Evolutionary conservation across 2,797 vertebrate species (phyloP), one percentile per base, ranked within the genome.

Genomic region (Zalophus californianus): DNA sequence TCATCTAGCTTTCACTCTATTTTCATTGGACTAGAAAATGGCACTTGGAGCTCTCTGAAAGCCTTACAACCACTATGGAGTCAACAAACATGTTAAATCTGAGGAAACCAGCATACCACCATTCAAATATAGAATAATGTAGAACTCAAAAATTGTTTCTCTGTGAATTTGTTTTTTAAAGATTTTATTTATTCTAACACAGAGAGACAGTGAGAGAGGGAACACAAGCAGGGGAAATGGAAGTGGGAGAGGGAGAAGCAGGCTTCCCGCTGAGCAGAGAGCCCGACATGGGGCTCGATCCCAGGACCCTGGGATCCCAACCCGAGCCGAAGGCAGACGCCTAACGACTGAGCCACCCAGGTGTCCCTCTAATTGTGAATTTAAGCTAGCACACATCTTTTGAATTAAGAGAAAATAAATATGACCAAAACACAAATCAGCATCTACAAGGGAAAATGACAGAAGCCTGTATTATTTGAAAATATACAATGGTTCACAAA

Each of bases 61-160:
- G 21, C 2, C 38, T 75, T 32, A 66, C 11, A 78, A 79, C 14
- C 70, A 75, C n/a, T 77, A 86, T 3, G 7, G 29, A 86, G 29
- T 68, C 38, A 90, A 96, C 11, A 93, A 80, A 92, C 18, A 90
- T 23, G 25, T 62, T 66, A 78, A 84, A 86, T 90, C 84, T 95
- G 21, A 94, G 11, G 18, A 91, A 90, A 91, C 1, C 48, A 93
- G 38, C 64, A 29, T n/a, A 88, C 21, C 41, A 96, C 48, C 23
- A 96, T 41, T 5, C 64, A 93, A 83, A 60, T 38, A 93, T 7
- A 88, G 14, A 90, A 84, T 86, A 85, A 90, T 52, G 21, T 2
- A 91, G n/a, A 94, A n/a, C 32, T 90, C n/a, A 92, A 95, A 82
- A 80, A 48, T 1, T 68, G 4, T 86, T 89, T 78, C 54, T 70